phyloP scores from a whole-genome alignment of 2,888 invertebrate species.

The Conchocele bisecta region DNA sequence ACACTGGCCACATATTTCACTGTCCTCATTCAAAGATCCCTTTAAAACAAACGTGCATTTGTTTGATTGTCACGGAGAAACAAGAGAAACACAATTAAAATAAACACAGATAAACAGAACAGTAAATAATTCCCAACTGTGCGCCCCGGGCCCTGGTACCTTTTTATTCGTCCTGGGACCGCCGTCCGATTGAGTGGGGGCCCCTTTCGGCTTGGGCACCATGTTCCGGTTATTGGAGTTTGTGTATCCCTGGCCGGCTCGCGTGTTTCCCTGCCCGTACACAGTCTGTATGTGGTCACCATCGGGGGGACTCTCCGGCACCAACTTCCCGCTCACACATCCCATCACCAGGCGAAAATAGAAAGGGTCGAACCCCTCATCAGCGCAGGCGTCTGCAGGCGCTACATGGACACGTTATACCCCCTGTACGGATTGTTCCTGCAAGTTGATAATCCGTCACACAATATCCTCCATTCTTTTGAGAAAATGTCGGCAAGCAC shows the following conservation, averaged over 20 bases:
- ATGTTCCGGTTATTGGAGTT: conserved; percentile 57
- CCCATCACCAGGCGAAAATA: conserved; percentile 78
- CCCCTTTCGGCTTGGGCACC: conserved; percentile 48
- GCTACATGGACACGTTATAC: conserved; percentile 57
- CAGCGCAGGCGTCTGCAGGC: conserved; percentile 63
- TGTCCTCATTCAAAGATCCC: too few relatives aligned
- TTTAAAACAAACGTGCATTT: too few relatives aligned
- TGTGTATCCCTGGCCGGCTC: conserved; percentile 58
- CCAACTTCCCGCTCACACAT: conserved; percentile 79
- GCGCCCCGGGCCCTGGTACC: conserved; percentile 31
- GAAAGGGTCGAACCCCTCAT: conserved; percentile 66
- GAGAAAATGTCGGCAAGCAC: conserved; percentile 36
- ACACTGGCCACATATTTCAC: too few relatives aligned
- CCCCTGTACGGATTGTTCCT: too few relatives aligned
- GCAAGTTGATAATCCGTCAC: too few relatives aligned
- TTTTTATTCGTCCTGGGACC: conserved; percentile 73
- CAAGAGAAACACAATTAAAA: too few relatives aligned
- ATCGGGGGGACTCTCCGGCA: conserved; percentile 77
- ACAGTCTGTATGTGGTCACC: conserved; percentile 75
- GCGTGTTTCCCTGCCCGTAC: conserved; percentile 66
- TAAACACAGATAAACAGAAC: too few relatives aligned
- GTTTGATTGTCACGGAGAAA: too few relatives aligned
- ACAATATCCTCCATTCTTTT: conserved; percentile 41
- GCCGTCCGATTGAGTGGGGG: conserved; percentile 61
- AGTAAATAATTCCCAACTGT: too few relatives aligned